A percentile compares a stretch with the other conserved stretches of the same genome.
These are phyloP conservation scores for Gobio occitaniae DNA, from an alignment of 2,797 vertebrate genomes.

Conservation along the genomic window DNA sequence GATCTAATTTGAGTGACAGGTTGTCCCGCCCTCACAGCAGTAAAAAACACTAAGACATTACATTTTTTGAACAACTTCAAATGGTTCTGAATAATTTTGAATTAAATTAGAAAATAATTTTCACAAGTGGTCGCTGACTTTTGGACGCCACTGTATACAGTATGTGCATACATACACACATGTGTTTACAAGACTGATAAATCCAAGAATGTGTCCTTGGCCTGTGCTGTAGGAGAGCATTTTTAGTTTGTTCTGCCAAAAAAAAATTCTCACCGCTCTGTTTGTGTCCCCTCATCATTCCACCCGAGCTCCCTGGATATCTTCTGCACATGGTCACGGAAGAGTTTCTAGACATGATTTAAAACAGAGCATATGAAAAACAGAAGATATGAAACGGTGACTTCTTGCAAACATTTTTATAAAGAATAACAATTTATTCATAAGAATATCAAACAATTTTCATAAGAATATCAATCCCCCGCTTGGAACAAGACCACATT, in stretches of 20 bases:
- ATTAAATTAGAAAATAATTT: not conserved
- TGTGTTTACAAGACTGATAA: conserved; percentile 6
- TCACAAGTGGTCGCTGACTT: too few relatives aligned
- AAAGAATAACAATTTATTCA: not conserved
- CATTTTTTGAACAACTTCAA: not conserved
- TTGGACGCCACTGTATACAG: not conserved
- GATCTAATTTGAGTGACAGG: too few relatives aligned
- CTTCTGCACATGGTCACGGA: conserved; percentile 77
- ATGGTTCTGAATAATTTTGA: not conserved
- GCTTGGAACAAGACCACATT: conserved; percentile 8
- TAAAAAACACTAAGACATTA: not conserved
- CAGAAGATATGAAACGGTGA: not conserved
- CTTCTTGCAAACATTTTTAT: not conserved
- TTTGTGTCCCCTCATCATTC: conserved; percentile 82
- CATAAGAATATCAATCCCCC: not conserved
- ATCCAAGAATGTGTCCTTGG: conserved; percentile 22
- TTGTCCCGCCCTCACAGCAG: too few relatives aligned
- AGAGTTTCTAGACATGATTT: conserved; percentile 79
- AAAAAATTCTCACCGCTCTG: conserved; percentile 76
- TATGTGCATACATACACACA: not conserved
- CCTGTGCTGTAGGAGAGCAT: not conserved
- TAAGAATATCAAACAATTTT: too few relatives aligned
- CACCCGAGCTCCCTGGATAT: conserved; percentile 78
- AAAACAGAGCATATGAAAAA: not conserved
- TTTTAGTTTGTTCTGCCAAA: not conserved